These are phyloP conservation scores for Pseudorectes ferrugineus DNA, from an alignment of 2,113 vertebrate genomes.

Conservation along the genomic window DNA sequence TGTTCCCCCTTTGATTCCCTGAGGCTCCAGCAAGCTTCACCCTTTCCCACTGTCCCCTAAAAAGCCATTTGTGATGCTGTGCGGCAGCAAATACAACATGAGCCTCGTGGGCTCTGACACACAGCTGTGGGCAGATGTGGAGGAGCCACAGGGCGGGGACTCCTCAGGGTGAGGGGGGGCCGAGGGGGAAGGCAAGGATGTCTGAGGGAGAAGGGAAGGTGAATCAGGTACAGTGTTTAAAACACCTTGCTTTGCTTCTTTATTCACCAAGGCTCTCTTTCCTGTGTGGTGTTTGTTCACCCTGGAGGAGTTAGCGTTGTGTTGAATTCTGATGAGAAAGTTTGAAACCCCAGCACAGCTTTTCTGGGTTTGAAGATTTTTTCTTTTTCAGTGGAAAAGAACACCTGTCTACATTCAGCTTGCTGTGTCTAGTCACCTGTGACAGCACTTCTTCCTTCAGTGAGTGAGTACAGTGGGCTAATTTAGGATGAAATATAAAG, in stretches of 20 bases:
- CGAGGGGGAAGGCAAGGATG: neutral
- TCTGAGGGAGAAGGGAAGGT: neutral
- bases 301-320: neutral
- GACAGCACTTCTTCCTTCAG: neutral
- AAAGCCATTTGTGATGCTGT: neutral
- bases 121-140: neutral
- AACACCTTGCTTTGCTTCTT: neutral
- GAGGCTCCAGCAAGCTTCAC: neutral
- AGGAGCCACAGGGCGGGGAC: neutral
- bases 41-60: neutral
- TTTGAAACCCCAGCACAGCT: neutral
- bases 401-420: neutral
- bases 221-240: neutral
- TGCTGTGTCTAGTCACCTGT: neutral
- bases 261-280: neutral
- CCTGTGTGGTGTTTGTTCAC: neutral
- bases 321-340: neutral
- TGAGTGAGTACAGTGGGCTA: neutral
- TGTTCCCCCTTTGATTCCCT: neutral
- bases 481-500: neutral
- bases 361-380: neutral
- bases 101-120: accelerated
- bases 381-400: neutral
- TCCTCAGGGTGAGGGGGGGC: neutral
- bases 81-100: neutral